Percentiles rank a stretch among this genome's conserved stretches.
Evolutionary conservation across 1,140 invertebrate species (phyloP).

Genomic region (Colletes gigas): DNA sequence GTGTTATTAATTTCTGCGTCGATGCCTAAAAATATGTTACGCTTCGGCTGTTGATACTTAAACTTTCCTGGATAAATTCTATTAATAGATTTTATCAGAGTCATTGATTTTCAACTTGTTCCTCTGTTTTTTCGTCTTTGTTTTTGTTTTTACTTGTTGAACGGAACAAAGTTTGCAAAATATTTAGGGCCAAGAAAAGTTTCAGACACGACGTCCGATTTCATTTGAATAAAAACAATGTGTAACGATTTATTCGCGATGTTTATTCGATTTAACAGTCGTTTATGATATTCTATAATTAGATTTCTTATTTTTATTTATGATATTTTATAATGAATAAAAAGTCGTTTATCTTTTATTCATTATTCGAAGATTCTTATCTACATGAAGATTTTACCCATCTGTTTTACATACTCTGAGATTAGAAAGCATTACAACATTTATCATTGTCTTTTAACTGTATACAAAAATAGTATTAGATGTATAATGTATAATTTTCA

Average conservation of each 20-base stretch:
- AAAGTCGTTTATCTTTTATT: too few relatives aligned
- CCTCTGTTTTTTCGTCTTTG: too few relatives aligned
- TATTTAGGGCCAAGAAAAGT: neutral
- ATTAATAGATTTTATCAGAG: neutral
- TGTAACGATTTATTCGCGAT: neutral
- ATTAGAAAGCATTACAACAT: neutral
- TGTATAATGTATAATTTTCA: neutral
- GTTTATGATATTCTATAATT: too few relatives aligned
- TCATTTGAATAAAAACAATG: too few relatives aligned
- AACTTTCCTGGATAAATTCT: neutral
- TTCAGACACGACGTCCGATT: too few relatives aligned
- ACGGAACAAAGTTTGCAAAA: neutral
- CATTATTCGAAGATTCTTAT: neutral
- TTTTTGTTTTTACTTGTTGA: neutral
- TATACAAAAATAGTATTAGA: neutral
- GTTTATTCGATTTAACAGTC: too few relatives aligned
- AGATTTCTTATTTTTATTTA: too few relatives aligned
- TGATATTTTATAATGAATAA: too few relatives aligned
- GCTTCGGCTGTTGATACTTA: neutral
- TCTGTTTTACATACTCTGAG: neutral
- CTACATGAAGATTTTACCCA: too few relatives aligned
- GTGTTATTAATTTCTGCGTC: neutral
- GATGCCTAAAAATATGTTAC: constrained; percentile 2
- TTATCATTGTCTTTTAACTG: neutral
- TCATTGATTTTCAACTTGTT: neutral